A percentile compares a stretch with the other conserved stretches of the same genome.
Evolutionary conservation across 2,888 invertebrate species (phyloP).

Genomic region (Cryptocheilus praepositus): DNA sequence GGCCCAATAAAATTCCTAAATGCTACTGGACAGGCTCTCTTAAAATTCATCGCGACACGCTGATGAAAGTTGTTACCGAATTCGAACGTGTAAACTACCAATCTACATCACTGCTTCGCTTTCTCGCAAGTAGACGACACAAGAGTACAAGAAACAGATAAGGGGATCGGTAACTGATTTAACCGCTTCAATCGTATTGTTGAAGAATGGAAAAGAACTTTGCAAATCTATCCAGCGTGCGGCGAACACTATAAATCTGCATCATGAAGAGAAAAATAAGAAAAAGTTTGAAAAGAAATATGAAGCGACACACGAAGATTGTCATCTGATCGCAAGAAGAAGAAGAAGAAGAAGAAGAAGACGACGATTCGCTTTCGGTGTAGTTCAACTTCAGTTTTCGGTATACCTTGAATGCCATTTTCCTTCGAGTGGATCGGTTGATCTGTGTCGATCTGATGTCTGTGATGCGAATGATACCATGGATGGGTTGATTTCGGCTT

Average conservation of each 20-base stretch:
- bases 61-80: no score
- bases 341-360: no score
- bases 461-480: constrained; percentile 59
- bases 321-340: no score
- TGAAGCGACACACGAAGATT: neutral
- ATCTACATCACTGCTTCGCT: neutral
- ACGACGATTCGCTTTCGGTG: neutral
- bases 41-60: no score
- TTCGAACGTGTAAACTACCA: constrained; percentile 2
- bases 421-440: constrained; percentile 56
- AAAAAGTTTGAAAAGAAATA: neutral
- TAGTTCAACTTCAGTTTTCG: constrained; percentile 5
- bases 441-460: constrained; percentile 50
- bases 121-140: neutral
- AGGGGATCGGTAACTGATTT: neutral
- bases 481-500: constrained; percentile 52
- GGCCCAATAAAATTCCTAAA: no score
- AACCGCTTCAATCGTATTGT: no score
- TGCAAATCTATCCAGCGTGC: no score
- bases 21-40: no score
- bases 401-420: constrained; percentile 69
- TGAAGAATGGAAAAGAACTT: no score
- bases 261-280: no score
- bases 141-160: neutral
- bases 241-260: no score